Base-by-base conservation (phyloP, 1,140 invertebrate species). In the Bombus balteatus region DNA sequence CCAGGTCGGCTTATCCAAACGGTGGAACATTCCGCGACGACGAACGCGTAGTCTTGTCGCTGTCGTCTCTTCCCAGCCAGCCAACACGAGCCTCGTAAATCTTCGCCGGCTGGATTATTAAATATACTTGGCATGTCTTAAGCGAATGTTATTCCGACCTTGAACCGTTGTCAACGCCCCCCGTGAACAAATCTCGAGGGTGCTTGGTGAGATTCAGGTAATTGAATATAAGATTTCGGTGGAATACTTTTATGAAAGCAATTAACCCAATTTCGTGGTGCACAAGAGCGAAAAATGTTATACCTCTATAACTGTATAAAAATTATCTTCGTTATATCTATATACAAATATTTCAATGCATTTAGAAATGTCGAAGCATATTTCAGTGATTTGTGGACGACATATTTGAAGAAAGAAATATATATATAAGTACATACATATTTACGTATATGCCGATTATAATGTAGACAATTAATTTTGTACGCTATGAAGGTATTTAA, bases 71-170 rank as follows among this genome's bases (percentile, higher is more conserved):
- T 34, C 6, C 13, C 4, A 47, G 6, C 74, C 15, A 32, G 18
- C 39, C 15, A n/a, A 10, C 66, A 37, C 10, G 59, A 10, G 10
- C 9, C 66, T 71, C 83, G 83, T 84, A 84, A 84, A 84, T 84
- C 71, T 57, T 79, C 18, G 12, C 83, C 32, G 66, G 53, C 25
- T 34, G 41, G 75, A 72, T 84, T 84, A 84, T 84, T 80, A 80
- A 79, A 80, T 84, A 62, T 84, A 84, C 77, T 71, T 76, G 37
- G 43, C 75, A 28, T 39, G 25, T 59, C 72, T 82, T 43, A 18
- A 32, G 28, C 75, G 13, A 13, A 28, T 25, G 66, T 84, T 72
- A 71, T 72, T 8, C n/a, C 53, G 65, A 47, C 57, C 28, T 77
- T 78, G 81, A 25, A 83, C 47, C 65, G 41, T 57, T 53, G 32